phyloP scores from a whole-genome alignment of 2,113 vertebrate species.

The Anoura caudifer region DNA sequence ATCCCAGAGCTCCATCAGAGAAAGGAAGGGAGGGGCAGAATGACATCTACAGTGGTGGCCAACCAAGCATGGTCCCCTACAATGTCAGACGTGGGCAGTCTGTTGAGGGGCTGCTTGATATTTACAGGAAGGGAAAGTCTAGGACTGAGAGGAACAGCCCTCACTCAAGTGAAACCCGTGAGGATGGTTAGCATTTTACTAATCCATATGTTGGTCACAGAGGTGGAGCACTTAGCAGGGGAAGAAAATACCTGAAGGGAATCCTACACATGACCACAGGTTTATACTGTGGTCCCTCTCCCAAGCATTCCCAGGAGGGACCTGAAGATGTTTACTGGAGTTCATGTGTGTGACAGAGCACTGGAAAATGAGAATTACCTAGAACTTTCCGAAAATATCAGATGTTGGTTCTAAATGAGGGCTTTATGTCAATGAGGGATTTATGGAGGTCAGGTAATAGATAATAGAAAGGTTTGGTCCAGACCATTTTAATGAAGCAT shows the following conservation, averaged over 20 bases:
- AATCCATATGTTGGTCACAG: not conserved
- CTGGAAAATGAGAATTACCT: not conserved
- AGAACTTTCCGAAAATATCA: not conserved
- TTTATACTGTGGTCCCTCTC: not conserved
- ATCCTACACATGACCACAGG: not conserved
- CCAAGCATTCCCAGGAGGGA: not conserved
- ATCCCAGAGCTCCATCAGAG: not conserved
- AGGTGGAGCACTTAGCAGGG: not conserved
- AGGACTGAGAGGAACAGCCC: not conserved
- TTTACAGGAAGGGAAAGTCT: not conserved
- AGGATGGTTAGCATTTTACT: not conserved
- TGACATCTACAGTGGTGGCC: no score
- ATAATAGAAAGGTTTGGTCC: not conserved
- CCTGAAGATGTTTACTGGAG: not conserved
- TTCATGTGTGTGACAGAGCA: not conserved
- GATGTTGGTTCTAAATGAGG: not conserved
- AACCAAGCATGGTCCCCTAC: fast-evolving
- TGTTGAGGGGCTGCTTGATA: not conserved
- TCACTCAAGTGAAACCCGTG: not conserved
- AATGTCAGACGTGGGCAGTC: not conserved
- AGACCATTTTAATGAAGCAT: not conserved
- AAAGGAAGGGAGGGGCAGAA: not conserved
- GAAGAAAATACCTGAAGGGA: not conserved
- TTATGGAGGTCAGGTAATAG: not conserved
- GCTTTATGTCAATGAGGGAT: not conserved